Conservation (phyloP, 2,113 vertebrate species). For the Sinocyclocheilus rhinocerous region DNA sequence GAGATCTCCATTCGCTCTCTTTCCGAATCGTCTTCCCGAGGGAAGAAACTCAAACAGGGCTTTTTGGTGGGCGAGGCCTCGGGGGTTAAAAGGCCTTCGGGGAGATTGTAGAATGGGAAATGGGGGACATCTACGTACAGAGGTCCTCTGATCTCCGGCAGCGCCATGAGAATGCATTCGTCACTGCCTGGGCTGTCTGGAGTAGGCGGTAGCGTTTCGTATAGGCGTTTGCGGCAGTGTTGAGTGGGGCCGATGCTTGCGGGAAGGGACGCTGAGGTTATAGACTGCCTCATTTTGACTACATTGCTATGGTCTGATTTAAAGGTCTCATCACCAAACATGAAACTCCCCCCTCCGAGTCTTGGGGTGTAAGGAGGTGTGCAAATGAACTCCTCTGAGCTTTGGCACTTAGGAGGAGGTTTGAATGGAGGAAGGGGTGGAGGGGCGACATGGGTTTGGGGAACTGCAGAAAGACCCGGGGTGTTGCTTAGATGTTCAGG, state of each 20-base stretch:
- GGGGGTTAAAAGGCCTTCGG: slow-evolving; percentile 78
- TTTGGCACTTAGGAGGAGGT: slow-evolving; percentile 42
- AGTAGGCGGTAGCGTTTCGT: slow-evolving; percentile 79
- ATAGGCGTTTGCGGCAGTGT: slow-evolving; percentile 71
- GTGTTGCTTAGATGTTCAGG: slow-evolving; percentile 25
- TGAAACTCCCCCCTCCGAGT: slow-evolving; percentile 62
- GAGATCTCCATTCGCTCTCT: slow-evolving; percentile 77
- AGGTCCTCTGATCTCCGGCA: slow-evolving; percentile 76
- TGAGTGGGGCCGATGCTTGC: slow-evolving; percentile 62
- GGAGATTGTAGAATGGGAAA: slow-evolving; percentile 58
- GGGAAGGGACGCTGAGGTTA: background rate
- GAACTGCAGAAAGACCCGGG: background rate
- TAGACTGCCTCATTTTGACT: slow-evolving; percentile 12
- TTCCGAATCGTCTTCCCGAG: slow-evolving; percentile 65
- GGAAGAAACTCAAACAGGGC: slow-evolving; percentile 66
- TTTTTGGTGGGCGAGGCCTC: slow-evolving; percentile 79
- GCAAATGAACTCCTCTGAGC: slow-evolving; percentile 64
- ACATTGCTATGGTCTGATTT: slow-evolving; percentile 37
- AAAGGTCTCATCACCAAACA: slow-evolving; percentile 69
- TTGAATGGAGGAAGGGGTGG: slow-evolving; percentile 19
- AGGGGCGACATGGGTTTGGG: slow-evolving; percentile 31
- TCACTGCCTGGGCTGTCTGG: slow-evolving; percentile 77
- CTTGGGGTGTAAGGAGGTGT: slow-evolving; percentile 73
- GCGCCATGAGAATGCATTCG: slow-evolving; percentile 75
- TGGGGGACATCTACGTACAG: slow-evolving; percentile 77